Evolutionary conservation across 64 coral and sea anemone species (phyloP).

Genomic region (Acropora yongei): DNA sequence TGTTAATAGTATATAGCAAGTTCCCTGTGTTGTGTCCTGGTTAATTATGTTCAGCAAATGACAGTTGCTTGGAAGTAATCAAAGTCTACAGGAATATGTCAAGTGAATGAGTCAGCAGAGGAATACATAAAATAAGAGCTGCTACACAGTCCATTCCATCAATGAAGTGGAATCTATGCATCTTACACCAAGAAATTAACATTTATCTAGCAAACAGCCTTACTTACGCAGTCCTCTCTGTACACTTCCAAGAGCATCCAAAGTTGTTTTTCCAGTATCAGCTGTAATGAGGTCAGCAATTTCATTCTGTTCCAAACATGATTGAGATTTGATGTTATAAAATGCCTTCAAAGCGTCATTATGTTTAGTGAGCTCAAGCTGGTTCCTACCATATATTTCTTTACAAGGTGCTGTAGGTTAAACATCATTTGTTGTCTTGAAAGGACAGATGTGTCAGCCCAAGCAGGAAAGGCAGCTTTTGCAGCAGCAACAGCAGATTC

Average conservation of each 20-base stretch:
- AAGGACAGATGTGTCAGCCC: constrained; percentile 89
- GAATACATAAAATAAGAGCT: too few species aligned
- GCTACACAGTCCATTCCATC: too few species aligned
- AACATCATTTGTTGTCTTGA: constrained; percentile 95
- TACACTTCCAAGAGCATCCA: constrained; percentile 91
- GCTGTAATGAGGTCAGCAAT: constrained; percentile 83
- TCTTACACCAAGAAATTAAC: too few species aligned
- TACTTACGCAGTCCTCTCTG: constrained; percentile 95
- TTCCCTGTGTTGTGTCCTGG: too few species aligned
- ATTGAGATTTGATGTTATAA: background rate
- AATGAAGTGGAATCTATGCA: too few species aligned
- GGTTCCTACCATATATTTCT: constrained; percentile 90
- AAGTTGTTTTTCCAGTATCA: constrained; percentile 92
- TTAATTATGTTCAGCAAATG: too few species aligned
- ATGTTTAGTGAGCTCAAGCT: background rate
- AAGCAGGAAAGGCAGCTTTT: constrained; percentile 77
- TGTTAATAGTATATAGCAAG: too few species aligned
- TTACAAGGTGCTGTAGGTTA: constrained; percentile 90
- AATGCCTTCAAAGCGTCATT: background rate
- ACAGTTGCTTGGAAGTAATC: too few species aligned
- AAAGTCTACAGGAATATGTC: too few species aligned
- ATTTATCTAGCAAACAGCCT: background rate
- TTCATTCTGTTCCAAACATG: constrained; percentile 70
- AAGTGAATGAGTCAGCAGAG: too few species aligned
- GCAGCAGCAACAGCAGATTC: constrained; percentile 81